phyloP scores from a whole-genome alignment of 2,113 vertebrate species.

The Oxyura jamaicensis region DNA sequence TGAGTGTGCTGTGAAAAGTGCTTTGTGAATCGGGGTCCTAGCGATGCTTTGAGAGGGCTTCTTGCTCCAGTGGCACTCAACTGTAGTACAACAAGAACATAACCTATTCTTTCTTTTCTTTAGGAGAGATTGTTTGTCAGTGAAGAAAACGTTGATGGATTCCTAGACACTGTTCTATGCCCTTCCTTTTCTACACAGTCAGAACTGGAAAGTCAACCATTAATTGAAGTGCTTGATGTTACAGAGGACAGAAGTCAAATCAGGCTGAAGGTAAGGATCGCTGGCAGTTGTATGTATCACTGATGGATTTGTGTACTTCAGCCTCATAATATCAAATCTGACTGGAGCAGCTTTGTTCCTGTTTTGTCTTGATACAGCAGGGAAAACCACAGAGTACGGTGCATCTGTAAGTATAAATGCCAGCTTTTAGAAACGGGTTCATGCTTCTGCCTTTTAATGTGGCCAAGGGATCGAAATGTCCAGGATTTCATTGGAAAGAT shows the following conservation, averaged over 20 bases:
- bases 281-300: background rate
- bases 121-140: conserved; percentile 80
- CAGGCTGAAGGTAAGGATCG: conserved; percentile 75
- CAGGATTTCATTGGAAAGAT: background rate
- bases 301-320: background rate
- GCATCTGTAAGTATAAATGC: background rate
- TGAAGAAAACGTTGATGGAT: conserved; percentile 78
- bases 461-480: background rate
- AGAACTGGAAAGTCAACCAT: background rate
- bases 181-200: conserved; percentile 36
- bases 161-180: conserved; percentile 61
- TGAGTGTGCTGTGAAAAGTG: background rate
- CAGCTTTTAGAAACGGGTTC: background rate
- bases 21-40: background rate
- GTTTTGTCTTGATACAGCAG: background rate
- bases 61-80: background rate
- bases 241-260: conserved; percentile 75
- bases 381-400: background rate
- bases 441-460: background rate
- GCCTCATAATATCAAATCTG: background rate
- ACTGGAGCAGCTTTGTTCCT: background rate
- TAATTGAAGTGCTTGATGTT: conserved; percentile 78
- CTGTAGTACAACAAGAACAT: background rate
- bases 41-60: background rate
- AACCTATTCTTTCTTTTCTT: conserved; percentile 25